Percentiles rank a stretch among this genome's conserved stretches.
Evolutionary conservation across 2,797 vertebrate species (phyloP).

Genomic region (Enteromius paludinosus): DNA sequence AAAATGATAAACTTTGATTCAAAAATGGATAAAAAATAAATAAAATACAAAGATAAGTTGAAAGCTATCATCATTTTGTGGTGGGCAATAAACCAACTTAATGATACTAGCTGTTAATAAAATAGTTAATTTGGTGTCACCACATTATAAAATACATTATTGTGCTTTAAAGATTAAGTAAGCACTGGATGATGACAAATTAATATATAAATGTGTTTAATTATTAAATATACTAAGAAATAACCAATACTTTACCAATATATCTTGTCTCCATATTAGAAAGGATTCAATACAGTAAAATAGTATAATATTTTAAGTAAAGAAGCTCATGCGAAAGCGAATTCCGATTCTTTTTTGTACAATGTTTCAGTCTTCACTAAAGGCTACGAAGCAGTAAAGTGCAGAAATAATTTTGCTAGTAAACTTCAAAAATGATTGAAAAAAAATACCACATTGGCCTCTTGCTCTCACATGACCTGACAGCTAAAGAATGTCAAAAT

Average conservation of each 20-base stretch:
- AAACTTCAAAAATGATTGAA: no score
- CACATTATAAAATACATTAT: not conserved
- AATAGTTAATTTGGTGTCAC: not conserved
- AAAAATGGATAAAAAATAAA: no score
- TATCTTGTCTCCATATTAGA: not conserved
- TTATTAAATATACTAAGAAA: not conserved
- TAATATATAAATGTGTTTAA: not conserved
- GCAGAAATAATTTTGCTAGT: not conserved
- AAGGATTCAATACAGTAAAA: no score
- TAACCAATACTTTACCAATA: not conserved
- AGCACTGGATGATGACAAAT: not conserved
- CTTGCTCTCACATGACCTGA: constrained; percentile 19
- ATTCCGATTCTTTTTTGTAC: not conserved
- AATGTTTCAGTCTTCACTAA: not conserved
- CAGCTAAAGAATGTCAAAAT: constrained; percentile 32
- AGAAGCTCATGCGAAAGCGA: not conserved
- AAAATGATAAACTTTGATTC: no score
- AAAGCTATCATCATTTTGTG: not conserved
- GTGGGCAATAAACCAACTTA: not conserved
- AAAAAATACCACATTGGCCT: no score
- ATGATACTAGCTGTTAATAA: not conserved
- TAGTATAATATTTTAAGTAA: not conserved
- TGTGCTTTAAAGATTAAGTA: not conserved
- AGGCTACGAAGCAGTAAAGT: not conserved
- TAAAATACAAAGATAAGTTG: not conserved